Evolutionary conservation across 2,797 vertebrate genomes (phyloP).

Genomic region (Capromys pilorides): DNA sequence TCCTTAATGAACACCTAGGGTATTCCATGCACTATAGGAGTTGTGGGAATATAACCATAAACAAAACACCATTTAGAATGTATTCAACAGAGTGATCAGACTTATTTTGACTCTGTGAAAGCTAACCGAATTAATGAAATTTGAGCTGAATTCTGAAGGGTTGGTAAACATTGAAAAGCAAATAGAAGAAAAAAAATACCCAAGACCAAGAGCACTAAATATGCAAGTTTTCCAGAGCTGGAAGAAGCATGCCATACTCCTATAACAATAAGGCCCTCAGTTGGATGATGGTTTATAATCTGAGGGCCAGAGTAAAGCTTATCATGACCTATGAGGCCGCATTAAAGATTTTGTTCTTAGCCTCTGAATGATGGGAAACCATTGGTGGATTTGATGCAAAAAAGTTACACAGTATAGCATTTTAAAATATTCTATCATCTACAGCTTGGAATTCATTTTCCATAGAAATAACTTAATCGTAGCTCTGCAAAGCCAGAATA

Average conservation of each 20-base stretch:
- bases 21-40: background rate
- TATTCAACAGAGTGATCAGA: background rate
- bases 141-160: slow-evolving; percentile 1
- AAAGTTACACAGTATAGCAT: slow-evolving; percentile 16
- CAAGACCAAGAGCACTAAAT: background rate
- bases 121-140: background rate
- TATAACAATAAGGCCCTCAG: background rate
- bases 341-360: background rate
- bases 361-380: slow-evolving; percentile 2
- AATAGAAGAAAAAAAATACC: background rate
- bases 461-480: slow-evolving; percentile 70
- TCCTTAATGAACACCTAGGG: background rate
- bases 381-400: slow-evolving; percentile 29
- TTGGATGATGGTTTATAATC: background rate
- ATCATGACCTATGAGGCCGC: background rate
- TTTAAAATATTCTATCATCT: slow-evolving; percentile 61
- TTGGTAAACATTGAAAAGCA: background rate
- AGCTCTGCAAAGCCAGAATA: slow-evolving; percentile 72
- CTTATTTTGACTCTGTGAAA: background rate
- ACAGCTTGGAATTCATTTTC: slow-evolving; percentile 71
- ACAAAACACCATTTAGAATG: background rate
- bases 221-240: background rate
- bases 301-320: background rate
- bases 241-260: background rate
- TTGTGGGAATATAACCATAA: background rate